Base-by-base conservation (phyloP, 2,888 invertebrate genomes). In the Nephrocerus scutellatus region DNA sequence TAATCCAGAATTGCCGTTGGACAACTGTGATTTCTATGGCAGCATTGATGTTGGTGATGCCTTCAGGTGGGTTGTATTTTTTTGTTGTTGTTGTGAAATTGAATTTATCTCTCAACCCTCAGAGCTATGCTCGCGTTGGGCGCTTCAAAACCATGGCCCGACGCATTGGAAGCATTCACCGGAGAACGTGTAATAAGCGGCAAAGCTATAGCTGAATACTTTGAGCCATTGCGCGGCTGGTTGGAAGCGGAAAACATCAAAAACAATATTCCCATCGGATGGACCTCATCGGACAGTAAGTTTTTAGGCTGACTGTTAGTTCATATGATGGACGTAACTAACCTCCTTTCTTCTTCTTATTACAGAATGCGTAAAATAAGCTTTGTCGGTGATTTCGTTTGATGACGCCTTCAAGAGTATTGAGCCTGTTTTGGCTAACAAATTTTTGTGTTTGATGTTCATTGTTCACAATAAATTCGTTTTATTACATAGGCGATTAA, bases 11-110 rank as follows among this genome's bases (percentile, higher is more conserved):
- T 79, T 81, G 62, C 80, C 84, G 9, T 73, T 92, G 16, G 83
- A 90, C 41, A 77, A 83, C 55, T 92, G 91, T 60, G 90, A 91
- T 56, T 87, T 92, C 55, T 87, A 87, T 63, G 74, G 80, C 54
- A 88, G 82, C 50, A 74, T 74, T 10, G 77, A 77, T 34, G 91
- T 90, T 37, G 91, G 91, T 34, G 78, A 82, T 52, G 73, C 77
- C 14, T 66, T 83, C 30, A 70, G 74, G 80, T 80, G 57, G 69
- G 72, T 51, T 33, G 16, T 5, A n/a, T n/a, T n/a, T n/a, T n/a
- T n/a, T n/a, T 12, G 5, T 10, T 21, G 3, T 21, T 10, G 4
- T 33, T 21, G n/a, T n/a, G n/a, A n/a, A n/a, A n/a, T n/a, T n/a
- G n/a, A n/a, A n/a, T n/a, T n/a, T n/a, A n/a, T n/a, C n/a, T n/a